Conservation (phyloP, 2,888 invertebrate species). For the Yponomeuta evonymella region DNA sequence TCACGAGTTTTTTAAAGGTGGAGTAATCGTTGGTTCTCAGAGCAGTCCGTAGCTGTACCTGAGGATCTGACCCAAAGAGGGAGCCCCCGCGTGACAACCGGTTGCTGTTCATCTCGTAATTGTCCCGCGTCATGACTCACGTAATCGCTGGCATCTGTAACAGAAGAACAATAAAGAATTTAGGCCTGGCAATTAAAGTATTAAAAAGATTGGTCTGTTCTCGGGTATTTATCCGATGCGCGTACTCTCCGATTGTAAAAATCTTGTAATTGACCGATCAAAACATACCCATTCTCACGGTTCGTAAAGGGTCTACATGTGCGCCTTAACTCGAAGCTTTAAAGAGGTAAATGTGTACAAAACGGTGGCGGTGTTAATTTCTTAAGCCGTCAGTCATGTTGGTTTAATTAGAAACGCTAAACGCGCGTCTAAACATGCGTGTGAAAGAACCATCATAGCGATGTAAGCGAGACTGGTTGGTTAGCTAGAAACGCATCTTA, state of each 20-base stretch:
- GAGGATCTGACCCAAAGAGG: conserved; percentile 64
- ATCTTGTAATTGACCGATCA: conserved; percentile 39
- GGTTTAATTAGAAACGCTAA: conserved; percentile 51
- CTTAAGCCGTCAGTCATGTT: conserved; percentile 38
- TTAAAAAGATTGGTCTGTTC: conserved; percentile 38
- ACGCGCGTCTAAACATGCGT: conserved; percentile 44
- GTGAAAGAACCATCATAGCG: conserved; percentile 38
- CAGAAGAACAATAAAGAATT: conserved; percentile 30
- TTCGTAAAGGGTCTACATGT: not conserved
- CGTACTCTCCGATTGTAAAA: conserved; percentile 38
- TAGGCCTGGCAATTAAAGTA: conserved; percentile 43
- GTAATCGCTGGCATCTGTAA: conserved; percentile 66
- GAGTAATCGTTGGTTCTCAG: conserved; percentile 68
- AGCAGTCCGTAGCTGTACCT: conserved; percentile 67
- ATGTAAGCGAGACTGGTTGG: not conserved
- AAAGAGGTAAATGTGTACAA: conserved; percentile 9
- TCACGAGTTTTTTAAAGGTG: conserved; percentile 69
- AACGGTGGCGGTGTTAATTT: conserved; percentile 24
- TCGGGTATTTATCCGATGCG: conserved; percentile 15
- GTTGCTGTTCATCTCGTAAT: conserved; percentile 66
- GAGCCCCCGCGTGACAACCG: conserved; percentile 58
- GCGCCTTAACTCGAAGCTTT: not conserved
- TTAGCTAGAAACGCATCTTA: not conserved
- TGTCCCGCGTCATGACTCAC: conserved; percentile 59
- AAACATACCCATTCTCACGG: conserved; percentile 30